Evolutionary conservation across 2,113 vertebrate species (phyloP), one percentile per base, ranked within the genome.

Genomic region (Origma solitaria): DNA sequence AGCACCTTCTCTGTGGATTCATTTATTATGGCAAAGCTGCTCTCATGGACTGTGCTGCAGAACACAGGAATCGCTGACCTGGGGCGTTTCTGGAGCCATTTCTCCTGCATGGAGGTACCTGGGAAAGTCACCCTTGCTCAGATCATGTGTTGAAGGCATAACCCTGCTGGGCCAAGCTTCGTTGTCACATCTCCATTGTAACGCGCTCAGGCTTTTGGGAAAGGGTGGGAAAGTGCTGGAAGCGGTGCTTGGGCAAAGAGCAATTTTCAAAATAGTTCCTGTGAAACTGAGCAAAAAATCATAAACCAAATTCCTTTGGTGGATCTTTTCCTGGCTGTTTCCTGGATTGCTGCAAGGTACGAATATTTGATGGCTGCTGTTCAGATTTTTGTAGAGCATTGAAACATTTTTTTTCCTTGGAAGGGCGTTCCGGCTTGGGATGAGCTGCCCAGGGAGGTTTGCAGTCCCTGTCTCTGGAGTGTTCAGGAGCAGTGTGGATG

Each of bases 391-490:
- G 35, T 19, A 54, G 47, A 78, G 27, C 24, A 28, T 8, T 56
- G 60, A 24, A 42, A 44, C 2, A 4, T 15, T 19, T 24, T 40
- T 40, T 33, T 15, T 5, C 12, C 25, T 14, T 50, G 1, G 0
- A 6, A 24, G 38, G 54, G 23, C 6, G 38, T 8, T 9, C 22
- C 78, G 56, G 28, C 53, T 38, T 70, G 64, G 33, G 20, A 12
- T 38, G 17, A 82, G 86, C 13, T 65, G 61, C 77, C 68, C 60
- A 58, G 77, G 77, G 69, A 66, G 64, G 44, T n/a, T n/a, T n/a
- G n/a, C n/a, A n/a, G n/a, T n/a, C n/a, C n/a, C n/a, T n/a, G n/a
- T n/a, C n/a, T 51, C 44, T 35, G 69, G 2, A 76, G 31, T 42
- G 61, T 7, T 8, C 72, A 28, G 20, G 53, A 68, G 69, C 2